These are phyloP conservation scores for Cydia splendana DNA, from an alignment of 1,140 invertebrate genomes.

Conservation along the genomic window DNA sequence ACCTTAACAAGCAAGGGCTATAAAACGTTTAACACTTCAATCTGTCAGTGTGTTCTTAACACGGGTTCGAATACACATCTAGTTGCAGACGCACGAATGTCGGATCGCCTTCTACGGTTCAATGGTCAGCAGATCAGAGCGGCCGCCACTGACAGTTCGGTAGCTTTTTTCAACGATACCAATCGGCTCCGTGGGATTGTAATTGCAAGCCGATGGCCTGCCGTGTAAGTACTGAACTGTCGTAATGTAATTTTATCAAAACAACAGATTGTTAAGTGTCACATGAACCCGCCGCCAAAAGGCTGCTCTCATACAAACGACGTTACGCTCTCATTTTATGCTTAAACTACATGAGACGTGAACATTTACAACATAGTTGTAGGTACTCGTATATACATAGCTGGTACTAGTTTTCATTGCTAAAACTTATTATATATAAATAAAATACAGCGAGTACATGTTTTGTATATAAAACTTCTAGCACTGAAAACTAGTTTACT, in stretches of 20 bases:
- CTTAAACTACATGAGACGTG: too few relatives aligned
- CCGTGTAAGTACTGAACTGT: slow-evolving; percentile 42
- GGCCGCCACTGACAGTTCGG: slow-evolving; percentile 42
- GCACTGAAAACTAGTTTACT: too few relatives aligned
- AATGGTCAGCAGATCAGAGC: slow-evolving; percentile 49
- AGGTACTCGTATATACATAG: too few relatives aligned
- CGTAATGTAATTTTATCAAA: slow-evolving; percentile 57
- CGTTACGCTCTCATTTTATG: too few relatives aligned
- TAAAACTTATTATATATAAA: too few relatives aligned
- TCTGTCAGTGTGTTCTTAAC: slow-evolving; percentile 15
- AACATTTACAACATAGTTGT: too few relatives aligned
- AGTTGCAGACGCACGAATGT: not conserved
- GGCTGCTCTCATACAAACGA: too few relatives aligned
- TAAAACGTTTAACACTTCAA: slow-evolving; percentile 31
- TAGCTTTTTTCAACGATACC: slow-evolving; percentile 48
- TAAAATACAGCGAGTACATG: too few relatives aligned
- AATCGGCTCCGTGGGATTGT: slow-evolving; percentile 54
- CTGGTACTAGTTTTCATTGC: too few relatives aligned
- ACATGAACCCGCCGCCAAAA: slow-evolving; percentile 28
- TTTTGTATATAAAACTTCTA: too few relatives aligned
- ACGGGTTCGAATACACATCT: not conserved
- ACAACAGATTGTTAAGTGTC: slow-evolving; percentile 54
- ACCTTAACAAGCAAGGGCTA: slow-evolving; percentile 36
- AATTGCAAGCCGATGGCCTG: slow-evolving; percentile 37
- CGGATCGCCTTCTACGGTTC: slow-evolving; percentile 49